phyloP scores from a whole-genome alignment of 1,140 invertebrate species.

The Leptonema lineaticorne region DNA sequence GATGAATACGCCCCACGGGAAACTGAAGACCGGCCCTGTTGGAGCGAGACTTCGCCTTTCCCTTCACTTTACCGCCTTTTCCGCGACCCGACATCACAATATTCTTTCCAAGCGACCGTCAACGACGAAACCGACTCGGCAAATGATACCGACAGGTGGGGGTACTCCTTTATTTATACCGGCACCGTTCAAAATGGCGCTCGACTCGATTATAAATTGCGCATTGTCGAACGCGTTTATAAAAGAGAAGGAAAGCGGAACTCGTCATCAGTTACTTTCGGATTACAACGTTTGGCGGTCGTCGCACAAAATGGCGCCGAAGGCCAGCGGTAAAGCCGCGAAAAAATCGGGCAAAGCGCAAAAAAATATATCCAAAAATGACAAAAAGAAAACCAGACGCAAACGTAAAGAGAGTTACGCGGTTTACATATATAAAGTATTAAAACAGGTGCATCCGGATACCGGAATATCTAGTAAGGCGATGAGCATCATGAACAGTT shows the following conservation, averaged over 20 bases:
- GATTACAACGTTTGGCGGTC: too few species aligned
- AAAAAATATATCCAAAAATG: constrained; percentile 57
- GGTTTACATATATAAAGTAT: constrained; percentile 71
- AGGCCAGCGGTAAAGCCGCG: constrained; percentile 55
- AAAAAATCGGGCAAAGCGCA: constrained; percentile 60
- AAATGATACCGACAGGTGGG: background rate
- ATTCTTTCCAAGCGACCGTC: background rate
- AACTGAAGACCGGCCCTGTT: constrained; percentile 69
- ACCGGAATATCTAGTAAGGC: constrained; percentile 67
- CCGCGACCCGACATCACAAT: constrained; percentile 62
- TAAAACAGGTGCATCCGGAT: constrained; percentile 71
- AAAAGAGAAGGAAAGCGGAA: too few species aligned
- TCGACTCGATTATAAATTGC: too few species aligned
- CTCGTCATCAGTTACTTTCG: too few species aligned
- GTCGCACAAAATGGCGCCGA: constrained; percentile 46
- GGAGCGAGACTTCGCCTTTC: constrained; percentile 64
- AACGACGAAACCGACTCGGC: background rate
- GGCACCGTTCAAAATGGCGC: background rate
- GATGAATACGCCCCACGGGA: constrained; percentile 70
- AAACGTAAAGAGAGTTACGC: constrained; percentile 68
- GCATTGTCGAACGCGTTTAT: too few species aligned
- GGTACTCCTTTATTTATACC: background rate
- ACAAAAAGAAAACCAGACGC: constrained; percentile 60
- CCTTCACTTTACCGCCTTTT: constrained; percentile 65
- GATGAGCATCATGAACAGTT: constrained; percentile 64